Evolutionary conservation across 2,797 vertebrate species (phyloP).

Genomic region (Lithobates sylvaticus): DNA sequence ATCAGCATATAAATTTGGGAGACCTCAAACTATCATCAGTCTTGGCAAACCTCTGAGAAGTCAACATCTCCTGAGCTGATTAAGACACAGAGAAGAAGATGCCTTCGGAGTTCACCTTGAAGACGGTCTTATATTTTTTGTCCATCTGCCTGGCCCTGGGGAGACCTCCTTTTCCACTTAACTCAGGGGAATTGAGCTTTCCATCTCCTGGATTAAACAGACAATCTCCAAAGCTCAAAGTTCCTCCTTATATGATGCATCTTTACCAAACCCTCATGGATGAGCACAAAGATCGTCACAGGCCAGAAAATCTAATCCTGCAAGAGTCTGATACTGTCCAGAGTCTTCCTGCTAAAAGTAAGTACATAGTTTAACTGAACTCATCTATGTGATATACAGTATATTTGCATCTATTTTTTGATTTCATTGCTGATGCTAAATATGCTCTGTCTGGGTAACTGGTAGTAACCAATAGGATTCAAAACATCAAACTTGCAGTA

Average conservation of each 20-base stretch:
- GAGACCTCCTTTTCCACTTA: background rate
- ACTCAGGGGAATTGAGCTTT: too few species aligned
- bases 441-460: background rate
- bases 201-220: background rate
- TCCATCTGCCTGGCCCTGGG: background rate
- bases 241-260: conserved; percentile 43
- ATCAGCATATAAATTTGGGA: conserved; percentile 18
- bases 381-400: too few species aligned
- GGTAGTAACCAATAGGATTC: too few species aligned
- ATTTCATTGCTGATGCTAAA: background rate
- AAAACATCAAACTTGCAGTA: background rate
- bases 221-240: background rate
- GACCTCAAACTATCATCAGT: background rate
- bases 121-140: background rate
- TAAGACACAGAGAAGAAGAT: background rate
- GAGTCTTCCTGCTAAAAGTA: conserved; percentile 34
- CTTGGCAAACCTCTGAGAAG: background rate
- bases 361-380: background rate
- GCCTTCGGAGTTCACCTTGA: conserved; percentile 1
- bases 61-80: background rate
- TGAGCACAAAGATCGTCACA: background rate
- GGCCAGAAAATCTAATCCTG: background rate
- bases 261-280: conserved; percentile 34
- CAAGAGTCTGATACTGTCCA: conserved; percentile 40
- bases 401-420: background rate